These are phyloP conservation scores for Monopterus albus DNA, from an alignment of 2,113 vertebrate species.

Conservation along the genomic window DNA sequence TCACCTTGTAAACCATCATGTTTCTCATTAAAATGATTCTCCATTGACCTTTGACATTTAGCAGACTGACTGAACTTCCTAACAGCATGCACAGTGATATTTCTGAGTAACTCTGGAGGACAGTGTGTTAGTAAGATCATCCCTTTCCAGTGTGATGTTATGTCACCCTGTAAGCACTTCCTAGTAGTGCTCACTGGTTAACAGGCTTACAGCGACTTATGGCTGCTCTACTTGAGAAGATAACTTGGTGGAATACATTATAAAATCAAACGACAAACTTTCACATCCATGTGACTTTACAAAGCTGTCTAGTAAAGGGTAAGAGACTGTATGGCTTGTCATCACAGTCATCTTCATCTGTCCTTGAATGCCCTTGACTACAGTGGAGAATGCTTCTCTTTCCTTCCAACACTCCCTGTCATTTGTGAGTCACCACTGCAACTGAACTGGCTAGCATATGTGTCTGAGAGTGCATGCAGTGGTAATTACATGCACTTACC, in stretches of 20 bases:
- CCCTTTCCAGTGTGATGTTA: conserved; percentile 61
- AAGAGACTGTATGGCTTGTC: neutral
- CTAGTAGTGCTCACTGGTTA: conserved; percentile 49
- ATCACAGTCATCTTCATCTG: conserved; percentile 3
- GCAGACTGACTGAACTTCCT: neutral
- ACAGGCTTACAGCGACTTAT: conserved; percentile 57
- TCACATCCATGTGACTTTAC: neutral
- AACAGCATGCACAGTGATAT: neutral
- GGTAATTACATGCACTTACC: conserved; percentile 12
- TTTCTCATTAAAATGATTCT: neutral
- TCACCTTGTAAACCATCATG: neutral
- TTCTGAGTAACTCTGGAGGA: conserved; percentile 29
- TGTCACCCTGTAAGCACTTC: conserved; percentile 73
- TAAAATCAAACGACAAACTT: conserved; percentile 2
- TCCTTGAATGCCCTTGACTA: neutral
- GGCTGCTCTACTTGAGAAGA: conserved; percentile 29
- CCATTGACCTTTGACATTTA: neutral
- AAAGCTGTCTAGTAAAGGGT: neutral
- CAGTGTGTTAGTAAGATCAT: conserved; percentile 6
- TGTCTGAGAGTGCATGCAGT: neutral
- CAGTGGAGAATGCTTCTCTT: too few relatives aligned
- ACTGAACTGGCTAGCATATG: conserved; percentile 8
- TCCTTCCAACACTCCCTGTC: neutral
- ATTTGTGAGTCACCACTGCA: conserved; percentile 32
- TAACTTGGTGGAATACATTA: neutral